Percentiles rank a stretch among this genome's conserved stretches.
Evolutionary conservation across 1,140 invertebrate species (phyloP).

Genomic region (Cephus cinctus): DNA sequence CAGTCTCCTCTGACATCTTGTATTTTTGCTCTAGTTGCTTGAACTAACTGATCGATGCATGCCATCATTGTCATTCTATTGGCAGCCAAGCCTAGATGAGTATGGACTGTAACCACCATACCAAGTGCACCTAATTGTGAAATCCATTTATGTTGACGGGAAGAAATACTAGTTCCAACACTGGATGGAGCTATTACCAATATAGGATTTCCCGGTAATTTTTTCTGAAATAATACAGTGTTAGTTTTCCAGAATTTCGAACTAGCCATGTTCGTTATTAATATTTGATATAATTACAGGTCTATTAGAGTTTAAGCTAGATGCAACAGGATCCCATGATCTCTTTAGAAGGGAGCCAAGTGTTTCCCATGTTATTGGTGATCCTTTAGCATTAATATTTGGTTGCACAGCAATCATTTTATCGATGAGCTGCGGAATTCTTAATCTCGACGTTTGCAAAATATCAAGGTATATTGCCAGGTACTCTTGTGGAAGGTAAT

Average conservation of each 20-base stretch:
- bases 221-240: conserved; percentile 58
- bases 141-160: conserved; percentile 70
- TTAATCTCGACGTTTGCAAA: conserved; percentile 72
- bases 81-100: conserved; percentile 49
- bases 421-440: conserved; percentile 76
- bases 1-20: conserved; percentile 68
- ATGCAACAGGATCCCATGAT: conserved; percentile 73
- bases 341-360: conserved; percentile 69
- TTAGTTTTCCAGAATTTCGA: conserved; percentile 10
- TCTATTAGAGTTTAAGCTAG: conserved; percentile 59
- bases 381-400: conserved; percentile 47
- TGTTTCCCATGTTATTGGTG: conserved; percentile 58
- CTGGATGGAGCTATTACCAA: conserved; percentile 67
- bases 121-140: conserved; percentile 67
- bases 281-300: conserved; percentile 50
- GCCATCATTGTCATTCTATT: conserved; percentile 57
- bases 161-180: conserved; percentile 49
- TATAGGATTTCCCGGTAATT: conserved; percentile 72
- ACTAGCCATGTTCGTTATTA: not conserved
- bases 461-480: conserved; percentile 78
- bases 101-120: conserved; percentile 67
- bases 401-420: conserved; percentile 65
- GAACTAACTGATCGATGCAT: conserved; percentile 71
- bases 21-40: conserved; percentile 68
- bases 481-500: conserved; percentile 68